Percentiles rank a stretch among this genome's conserved stretches.
These are phyloP conservation scores for Pollenia griseotomentosa DNA, from an alignment of 2,888 invertebrate species.

Conservation along the genomic window DNA sequence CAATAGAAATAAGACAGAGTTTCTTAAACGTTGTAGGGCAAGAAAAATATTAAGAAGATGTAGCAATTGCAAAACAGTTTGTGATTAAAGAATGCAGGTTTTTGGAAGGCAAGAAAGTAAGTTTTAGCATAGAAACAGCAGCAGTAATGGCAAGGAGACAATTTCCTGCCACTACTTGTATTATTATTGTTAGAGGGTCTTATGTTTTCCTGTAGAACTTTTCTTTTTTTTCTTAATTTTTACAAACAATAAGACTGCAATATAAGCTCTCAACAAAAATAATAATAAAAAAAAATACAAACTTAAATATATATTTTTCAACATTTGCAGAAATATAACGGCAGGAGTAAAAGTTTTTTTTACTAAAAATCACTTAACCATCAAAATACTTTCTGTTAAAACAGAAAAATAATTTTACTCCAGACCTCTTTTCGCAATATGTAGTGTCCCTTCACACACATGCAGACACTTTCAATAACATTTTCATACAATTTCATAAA, in stretches of 20 bases:
- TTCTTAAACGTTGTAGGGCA: neutral
- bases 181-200: neutral
- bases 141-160: constrained; percentile 66
- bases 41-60: neutral
- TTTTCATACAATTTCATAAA: constrained; percentile 15
- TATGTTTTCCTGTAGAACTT: constrained; percentile 23
- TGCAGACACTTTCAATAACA: constrained; percentile 8
- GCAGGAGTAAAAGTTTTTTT: neutral
- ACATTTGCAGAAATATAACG: neutral
- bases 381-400: too few species aligned
- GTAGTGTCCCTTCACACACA: neutral
- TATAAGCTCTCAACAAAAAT: constrained; percentile 51
- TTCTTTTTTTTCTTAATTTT: constrained; percentile 25
- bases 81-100: neutral
- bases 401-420: neutral
- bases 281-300: constrained; percentile 26
- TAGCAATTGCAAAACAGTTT: neutral
- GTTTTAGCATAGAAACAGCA: neutral
- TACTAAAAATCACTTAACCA: too few species aligned
- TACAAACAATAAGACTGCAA: constrained; percentile 58
- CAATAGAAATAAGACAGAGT: constrained; percentile 3
- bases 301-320: constrained; percentile 18
- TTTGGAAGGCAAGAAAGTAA: neutral
- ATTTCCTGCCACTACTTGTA: constrained; percentile 63
- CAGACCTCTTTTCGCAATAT: neutral